Conservation (phyloP, 2,797 vertebrate species). For the Merluccius polli region DNA sequence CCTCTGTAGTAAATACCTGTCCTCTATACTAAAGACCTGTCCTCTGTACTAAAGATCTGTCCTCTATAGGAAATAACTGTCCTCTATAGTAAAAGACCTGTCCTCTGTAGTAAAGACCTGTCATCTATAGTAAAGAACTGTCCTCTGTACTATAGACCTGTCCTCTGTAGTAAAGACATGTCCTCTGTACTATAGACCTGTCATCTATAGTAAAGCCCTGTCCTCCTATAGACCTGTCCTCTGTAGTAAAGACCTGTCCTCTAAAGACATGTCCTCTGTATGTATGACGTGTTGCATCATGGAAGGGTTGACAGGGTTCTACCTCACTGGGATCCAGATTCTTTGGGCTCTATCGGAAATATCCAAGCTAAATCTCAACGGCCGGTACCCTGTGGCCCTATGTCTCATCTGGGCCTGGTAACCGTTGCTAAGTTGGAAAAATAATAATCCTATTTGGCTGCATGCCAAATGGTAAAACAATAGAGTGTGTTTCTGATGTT, state of each 20-base stretch:
- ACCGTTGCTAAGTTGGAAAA: slow-evolving; percentile 57
- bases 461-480: slow-evolving; percentile 63
- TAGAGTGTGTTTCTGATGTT: slow-evolving; percentile 56
- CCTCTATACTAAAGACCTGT: no score
- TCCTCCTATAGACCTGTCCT: not conserved
- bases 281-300: slow-evolving; percentile 10
- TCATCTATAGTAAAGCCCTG: no score
- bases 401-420: slow-evolving; percentile 26
- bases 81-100: no score
- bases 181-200: no score
- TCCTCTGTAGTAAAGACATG: not conserved
- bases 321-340: not conserved
- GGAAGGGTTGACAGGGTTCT: not conserved
- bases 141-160: no score
- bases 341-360: not conserved
- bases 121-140: not conserved
- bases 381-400: not conserved
- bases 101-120: not conserved
- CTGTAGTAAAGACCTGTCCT: not conserved
- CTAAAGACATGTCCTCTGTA: not conserved
- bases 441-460: slow-evolving; percentile 44
- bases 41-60: no score
- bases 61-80: not conserved
- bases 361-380: not conserved
- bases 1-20: not conserved